Evolutionary conservation across 2,113 vertebrate genomes (phyloP).

Genomic region (Glaucomys volans): DNA sequence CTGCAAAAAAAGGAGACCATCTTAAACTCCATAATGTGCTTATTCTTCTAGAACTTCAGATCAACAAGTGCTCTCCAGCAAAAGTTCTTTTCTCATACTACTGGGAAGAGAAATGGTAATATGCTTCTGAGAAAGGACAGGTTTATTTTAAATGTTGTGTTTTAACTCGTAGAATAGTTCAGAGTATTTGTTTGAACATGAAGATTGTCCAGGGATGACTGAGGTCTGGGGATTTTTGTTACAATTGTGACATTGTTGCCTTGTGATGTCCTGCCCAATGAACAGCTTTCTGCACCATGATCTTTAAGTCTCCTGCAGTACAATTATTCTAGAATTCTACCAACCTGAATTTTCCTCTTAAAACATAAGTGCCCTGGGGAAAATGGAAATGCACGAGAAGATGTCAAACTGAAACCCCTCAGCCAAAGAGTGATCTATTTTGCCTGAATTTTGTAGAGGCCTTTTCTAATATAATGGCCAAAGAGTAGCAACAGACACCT

Average conservation of each 20-base stretch:
- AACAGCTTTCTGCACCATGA: neutral
- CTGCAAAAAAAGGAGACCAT: neutral
- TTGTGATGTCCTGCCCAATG: neutral
- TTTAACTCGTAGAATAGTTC: neutral
- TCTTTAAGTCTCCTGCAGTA: neutral
- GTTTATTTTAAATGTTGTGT: neutral
- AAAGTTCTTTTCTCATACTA: neutral
- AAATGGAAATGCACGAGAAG: neutral
- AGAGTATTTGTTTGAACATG: neutral
- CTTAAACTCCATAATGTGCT: neutral
- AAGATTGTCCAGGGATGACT: neutral
- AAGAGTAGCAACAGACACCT: neutral
- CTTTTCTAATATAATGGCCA: slow-evolving; percentile 8
- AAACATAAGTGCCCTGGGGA: neutral
- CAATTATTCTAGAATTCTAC: slow-evolving; percentile 17
- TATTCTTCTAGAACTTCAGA: slow-evolving; percentile 1
- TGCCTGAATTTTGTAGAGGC: neutral
- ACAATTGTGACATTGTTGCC: neutral
- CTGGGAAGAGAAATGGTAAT: neutral
- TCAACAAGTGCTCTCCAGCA: neutral
- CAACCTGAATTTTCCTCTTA: neutral
- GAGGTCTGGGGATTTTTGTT: neutral
- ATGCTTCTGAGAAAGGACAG: neutral
- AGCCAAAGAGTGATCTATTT: neutral
- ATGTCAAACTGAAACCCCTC: neutral